Base-by-base conservation (phyloP, 2,797 vertebrate species). In the Mormyrops attenuatus region DNA sequence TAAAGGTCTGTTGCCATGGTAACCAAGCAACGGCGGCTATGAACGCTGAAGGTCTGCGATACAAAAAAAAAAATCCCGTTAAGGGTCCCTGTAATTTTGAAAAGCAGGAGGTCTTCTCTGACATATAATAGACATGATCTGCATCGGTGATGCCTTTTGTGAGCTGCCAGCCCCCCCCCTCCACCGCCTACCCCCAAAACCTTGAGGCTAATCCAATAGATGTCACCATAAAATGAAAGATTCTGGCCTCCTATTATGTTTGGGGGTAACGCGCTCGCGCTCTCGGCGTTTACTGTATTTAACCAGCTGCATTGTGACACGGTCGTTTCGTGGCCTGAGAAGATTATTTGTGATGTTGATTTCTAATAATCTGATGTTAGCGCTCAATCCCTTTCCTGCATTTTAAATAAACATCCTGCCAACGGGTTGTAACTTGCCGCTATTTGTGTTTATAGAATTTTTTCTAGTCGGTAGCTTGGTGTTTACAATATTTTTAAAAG, bases 1-100 rank as follows among this genome's bases (percentile, higher is more conserved):
- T 96, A 96, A 96, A 96, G 92, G 90, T 96, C 92, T 15, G 97
- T 97, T 97, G 94, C 97, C 95, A 96, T 97, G 95, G 97, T 93
- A 97, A 97, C 97, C 93, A 94, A 94, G 95, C 90, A 95, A 93
- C 94, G 94, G 94, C 94, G 92, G 93, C 95, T 93, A 95, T 95
- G 93, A 95, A 94, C 94, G 93, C 95, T 94, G 95, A 95, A 96
- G 96, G 95, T 95, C 95, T 96, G 94, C 91, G 41, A 93, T 93
- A 92, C 95, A 95, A 69, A 34, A 69, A 66, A 1, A 30, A 34
- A 96, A 95, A 96, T 95, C 95, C 57, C 95, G 94, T 93, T 94
- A 95, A 95, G 96, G 95, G 94, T 94, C 94, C 95, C 92, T 92
- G 92, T 94, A 93, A 95, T 96, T 96, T 96, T 94, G 95, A 96